These are phyloP conservation scores for Oreochromis tanganicae DNA, from an alignment of 2,113 vertebrate genomes.

Conservation along the genomic window DNA sequence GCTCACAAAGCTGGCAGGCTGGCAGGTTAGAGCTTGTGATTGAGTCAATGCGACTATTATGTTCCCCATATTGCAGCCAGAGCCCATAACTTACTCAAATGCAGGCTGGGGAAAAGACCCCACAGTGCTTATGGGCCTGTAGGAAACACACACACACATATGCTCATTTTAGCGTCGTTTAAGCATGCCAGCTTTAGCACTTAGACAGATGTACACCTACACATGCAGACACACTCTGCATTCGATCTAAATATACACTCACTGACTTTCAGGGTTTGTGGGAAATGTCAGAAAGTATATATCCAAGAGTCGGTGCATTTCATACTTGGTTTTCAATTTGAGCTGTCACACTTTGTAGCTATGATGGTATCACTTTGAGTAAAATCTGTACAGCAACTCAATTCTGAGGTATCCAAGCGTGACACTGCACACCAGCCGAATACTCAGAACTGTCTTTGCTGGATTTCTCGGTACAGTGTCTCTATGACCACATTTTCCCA, in stretches of 20 bases:
- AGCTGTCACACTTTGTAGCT: not conserved
- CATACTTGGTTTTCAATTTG: not conserved
- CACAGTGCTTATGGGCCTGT: conserved; percentile 8
- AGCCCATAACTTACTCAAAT: conserved; percentile 44
- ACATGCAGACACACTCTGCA: not conserved
- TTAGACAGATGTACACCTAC: not conserved
- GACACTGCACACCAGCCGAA: not conserved
- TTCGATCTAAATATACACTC: not conserved
- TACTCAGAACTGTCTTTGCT: not conserved
- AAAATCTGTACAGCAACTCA: not conserved
- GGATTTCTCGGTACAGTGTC: not conserved
- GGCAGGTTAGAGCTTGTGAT: conserved; percentile 40
- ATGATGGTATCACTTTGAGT: not conserved
- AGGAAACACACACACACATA: not conserved
- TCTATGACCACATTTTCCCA: not conserved
- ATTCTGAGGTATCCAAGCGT: not conserved
- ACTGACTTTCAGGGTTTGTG: not conserved
- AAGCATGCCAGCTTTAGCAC: not conserved
- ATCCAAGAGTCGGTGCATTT: not conserved
- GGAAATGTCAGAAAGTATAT: not conserved
- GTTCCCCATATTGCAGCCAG: conserved; percentile 38
- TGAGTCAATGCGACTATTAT: conserved; percentile 63
- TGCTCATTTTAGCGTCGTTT: not conserved
- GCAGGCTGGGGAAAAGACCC: conserved; percentile 12
- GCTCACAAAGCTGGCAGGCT: conserved; percentile 48